Evolutionary conservation across 2,888 invertebrate species (phyloP).

Genomic region (Sepiola atlantica): DNA sequence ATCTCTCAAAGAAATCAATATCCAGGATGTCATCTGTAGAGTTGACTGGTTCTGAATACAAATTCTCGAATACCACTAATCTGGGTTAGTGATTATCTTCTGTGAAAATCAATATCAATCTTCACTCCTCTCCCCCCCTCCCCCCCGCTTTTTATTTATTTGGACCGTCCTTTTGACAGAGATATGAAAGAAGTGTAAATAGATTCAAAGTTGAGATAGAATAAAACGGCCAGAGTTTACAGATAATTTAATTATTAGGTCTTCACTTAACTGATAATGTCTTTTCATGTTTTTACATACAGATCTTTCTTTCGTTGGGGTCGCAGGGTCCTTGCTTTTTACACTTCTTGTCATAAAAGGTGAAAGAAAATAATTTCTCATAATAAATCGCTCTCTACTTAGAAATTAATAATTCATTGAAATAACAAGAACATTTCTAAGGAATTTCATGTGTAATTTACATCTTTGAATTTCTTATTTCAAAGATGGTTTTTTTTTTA

Average conservation of each 20-base stretch:
- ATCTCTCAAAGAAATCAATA: slow-evolving; percentile 32
- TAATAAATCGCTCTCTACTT: background rate
- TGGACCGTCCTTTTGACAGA: slow-evolving; percentile 2
- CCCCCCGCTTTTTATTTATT: background rate
- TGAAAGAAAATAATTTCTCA: background rate
- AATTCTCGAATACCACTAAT: slow-evolving; percentile 21
- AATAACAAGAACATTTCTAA: background rate
- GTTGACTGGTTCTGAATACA: slow-evolving; percentile 22
- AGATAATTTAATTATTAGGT: background rate
- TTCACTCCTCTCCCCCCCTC: background rate
- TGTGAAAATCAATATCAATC: slow-evolving; percentile 8
- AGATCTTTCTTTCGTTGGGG: background rate
- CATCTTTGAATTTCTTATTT: background rate
- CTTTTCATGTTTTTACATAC: background rate
- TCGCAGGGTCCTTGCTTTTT: background rate
- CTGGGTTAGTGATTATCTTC: slow-evolving; percentile 22
- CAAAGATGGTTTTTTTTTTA: background rate
- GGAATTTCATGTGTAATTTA: background rate
- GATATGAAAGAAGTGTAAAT: background rate
- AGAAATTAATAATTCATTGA: background rate
- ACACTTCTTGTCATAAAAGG: background rate
- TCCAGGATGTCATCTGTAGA: slow-evolving; percentile 32
- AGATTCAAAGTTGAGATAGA: background rate
- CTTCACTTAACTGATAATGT: background rate
- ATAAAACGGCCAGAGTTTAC: background rate